Evolutionary conservation across 2,113 vertebrate genomes (phyloP).

Genomic region (Paralichthys olivaceus): DNA sequence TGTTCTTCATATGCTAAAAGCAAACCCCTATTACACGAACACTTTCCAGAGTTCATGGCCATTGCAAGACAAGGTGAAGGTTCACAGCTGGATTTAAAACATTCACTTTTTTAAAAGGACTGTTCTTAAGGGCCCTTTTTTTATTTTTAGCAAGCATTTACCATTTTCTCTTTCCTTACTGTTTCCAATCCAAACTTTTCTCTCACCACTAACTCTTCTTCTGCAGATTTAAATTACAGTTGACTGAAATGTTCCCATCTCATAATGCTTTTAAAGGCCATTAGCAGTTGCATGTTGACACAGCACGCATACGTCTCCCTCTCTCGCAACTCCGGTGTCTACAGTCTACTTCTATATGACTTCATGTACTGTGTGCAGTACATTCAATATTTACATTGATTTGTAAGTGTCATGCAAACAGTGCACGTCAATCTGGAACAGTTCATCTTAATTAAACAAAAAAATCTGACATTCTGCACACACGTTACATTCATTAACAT

Average conservation of each 20-base stretch:
- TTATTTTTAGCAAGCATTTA: neutral
- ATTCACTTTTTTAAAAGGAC: too few relatives aligned
- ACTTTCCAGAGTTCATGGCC: too few relatives aligned
- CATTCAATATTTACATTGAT: neutral
- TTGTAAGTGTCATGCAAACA: neutral
- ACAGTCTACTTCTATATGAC: conserved; percentile 11
- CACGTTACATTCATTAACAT: neutral
- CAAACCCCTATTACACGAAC: too few relatives aligned
- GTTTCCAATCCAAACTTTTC: neutral
- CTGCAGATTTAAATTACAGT: conserved; percentile 21
- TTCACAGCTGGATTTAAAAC: too few relatives aligned
- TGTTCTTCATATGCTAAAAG: too few relatives aligned
- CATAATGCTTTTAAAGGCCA: conserved; percentile 18
- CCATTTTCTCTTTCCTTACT: neutral
- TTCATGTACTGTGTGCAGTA: neutral
- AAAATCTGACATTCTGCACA: neutral
- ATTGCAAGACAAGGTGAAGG: too few relatives aligned
- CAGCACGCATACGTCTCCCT: conserved; percentile 19
- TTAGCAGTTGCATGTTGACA: conserved; percentile 16
- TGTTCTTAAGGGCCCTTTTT: too few relatives aligned
- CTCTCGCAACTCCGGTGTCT: neutral
- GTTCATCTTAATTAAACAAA: too few relatives aligned
- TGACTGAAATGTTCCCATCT: neutral
- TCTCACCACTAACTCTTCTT: neutral
- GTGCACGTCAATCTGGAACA: neutral